Evolutionary conservation across 2,797 vertebrate species (phyloP).

Genomic region (Paramormyrops hopkinsi): DNA sequence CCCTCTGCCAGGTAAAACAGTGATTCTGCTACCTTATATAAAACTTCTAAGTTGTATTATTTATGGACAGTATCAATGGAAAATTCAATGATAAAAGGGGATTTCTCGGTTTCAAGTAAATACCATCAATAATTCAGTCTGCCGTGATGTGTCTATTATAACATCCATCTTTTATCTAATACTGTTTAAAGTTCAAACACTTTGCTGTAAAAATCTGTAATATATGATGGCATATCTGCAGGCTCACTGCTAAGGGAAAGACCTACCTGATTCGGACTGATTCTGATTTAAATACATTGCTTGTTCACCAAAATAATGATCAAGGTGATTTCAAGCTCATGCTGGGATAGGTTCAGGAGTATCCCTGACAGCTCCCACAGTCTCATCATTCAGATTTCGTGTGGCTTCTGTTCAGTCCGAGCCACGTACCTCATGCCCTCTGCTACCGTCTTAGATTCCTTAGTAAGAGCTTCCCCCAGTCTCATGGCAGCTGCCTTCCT

Average conservation of each 20-base stretch:
- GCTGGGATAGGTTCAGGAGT: neutral
- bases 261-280: neutral
- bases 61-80: neutral
- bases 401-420: slow-evolving; percentile 19
- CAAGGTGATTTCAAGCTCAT: neutral
- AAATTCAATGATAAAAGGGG: neutral
- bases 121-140: neutral
- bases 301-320: neutral
- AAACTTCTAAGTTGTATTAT: neutral
- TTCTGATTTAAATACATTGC: neutral
- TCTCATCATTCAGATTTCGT: neutral
- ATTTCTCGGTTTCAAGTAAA: neutral
- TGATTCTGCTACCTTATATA: neutral
- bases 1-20: slow-evolving; percentile 44
- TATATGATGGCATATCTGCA: neutral
- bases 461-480: slow-evolving; percentile 54
- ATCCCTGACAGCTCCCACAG: neutral
- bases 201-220: neutral
- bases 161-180: neutral
- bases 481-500: slow-evolving; percentile 50
- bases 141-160: neutral
- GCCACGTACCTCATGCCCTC: slow-evolving; percentile 52
- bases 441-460: slow-evolving; percentile 51
- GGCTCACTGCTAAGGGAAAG: neutral
- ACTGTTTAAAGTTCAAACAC: neutral